Conservation (phyloP, 2,888 invertebrate species). For the Fragum sueziense region DNA sequence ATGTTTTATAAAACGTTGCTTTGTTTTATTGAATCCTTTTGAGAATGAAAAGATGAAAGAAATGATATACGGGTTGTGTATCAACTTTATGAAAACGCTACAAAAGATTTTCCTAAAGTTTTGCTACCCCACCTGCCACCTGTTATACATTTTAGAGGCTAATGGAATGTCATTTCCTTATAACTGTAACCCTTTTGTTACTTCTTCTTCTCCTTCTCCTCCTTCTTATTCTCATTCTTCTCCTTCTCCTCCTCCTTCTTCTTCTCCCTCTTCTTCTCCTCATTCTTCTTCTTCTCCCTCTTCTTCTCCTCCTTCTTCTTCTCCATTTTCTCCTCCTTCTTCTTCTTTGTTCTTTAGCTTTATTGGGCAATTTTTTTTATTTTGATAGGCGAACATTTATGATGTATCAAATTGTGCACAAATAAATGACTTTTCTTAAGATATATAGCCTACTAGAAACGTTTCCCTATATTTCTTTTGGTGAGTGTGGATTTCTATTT, state of each 20-base stretch:
- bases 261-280: not conserved
- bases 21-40: no score
- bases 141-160: not conserved
- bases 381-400: slow-evolving; percentile 6
- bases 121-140: not conserved
- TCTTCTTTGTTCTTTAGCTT: not conserved
- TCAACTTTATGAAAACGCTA: no score
- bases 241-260: not conserved
- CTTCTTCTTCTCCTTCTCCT: not conserved
- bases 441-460: slow-evolving; percentile 2
- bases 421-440: not conserved
- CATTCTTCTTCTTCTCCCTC: not conserved
- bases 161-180: not conserved
- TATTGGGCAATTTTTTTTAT: not conserved
- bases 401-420: slow-evolving; percentile 22
- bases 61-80: no score
- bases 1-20: no score
- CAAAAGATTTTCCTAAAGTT: not conserved
- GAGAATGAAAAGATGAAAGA: no score
- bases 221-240: not conserved
- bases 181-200: not conserved
- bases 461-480: not conserved
- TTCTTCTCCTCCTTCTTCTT: not conserved
- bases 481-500: not conserved
- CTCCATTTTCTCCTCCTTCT: not conserved